Percentiles rank a stretch among this genome's conserved stretches.
Conservation (phyloP, 2,888 invertebrate species). For the Rhingia rostrata region DNA sequence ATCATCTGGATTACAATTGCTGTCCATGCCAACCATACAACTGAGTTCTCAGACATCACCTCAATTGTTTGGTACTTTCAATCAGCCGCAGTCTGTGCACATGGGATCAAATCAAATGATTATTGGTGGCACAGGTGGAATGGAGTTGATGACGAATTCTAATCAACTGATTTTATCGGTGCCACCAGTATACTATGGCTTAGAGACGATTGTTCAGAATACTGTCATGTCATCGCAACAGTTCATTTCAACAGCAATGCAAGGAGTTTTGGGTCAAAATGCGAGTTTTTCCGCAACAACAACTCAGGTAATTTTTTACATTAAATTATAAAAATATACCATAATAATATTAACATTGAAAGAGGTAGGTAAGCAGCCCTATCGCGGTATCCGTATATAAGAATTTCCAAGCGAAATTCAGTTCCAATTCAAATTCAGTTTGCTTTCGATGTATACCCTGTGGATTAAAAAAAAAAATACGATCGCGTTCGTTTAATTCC, state of each 20-base stretch:
- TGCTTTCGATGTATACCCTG: too few relatives aligned
- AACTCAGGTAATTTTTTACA: conserved; percentile 84
- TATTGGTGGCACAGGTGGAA: conserved; percentile 83
- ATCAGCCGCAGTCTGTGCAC: conserved; percentile 85
- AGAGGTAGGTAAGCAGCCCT: too few relatives aligned
- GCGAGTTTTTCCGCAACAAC: conserved; percentile 93
- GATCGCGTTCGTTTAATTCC: too few relatives aligned
- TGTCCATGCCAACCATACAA: conserved; percentile 84
- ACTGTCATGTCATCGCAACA: conserved; percentile 95
- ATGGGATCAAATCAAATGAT: conserved; percentile 86
- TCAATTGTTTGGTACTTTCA: conserved; percentile 86
- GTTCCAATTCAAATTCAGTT: too few relatives aligned
- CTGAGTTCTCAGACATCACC: conserved; percentile 83
- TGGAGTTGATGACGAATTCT: conserved; percentile 78
- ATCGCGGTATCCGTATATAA: too few relatives aligned
- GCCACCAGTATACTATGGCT: conserved; percentile 91
- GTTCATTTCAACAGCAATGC: conserved; percentile 91
- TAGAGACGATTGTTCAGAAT: conserved; percentile 94
- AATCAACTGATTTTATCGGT: conserved; percentile 85
- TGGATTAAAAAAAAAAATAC: too few relatives aligned
- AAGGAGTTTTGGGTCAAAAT: conserved; percentile 90
- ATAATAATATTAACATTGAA: too few relatives aligned
- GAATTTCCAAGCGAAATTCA: too few relatives aligned
- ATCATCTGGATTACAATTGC: conserved; percentile 85
- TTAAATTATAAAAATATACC: too few relatives aligned